Conservation (phyloP, 2,888 invertebrate species). For the Coenonympha arcania region DNA sequence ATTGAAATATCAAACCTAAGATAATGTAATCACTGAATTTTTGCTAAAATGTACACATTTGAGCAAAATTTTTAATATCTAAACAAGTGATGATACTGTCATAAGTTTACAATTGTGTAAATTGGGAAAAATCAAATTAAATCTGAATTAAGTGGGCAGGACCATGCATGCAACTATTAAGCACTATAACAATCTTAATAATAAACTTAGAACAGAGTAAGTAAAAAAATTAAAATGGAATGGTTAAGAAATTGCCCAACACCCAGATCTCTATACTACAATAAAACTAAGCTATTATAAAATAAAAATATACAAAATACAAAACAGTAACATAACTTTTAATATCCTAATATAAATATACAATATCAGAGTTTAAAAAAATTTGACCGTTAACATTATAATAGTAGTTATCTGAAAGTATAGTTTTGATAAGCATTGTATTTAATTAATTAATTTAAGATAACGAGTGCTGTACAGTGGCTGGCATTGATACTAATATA, state of each 20-base stretch:
- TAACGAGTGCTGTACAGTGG: background rate
- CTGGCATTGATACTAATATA: background rate
- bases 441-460: constrained; percentile 1
- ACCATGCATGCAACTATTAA: no score
- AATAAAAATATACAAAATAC: background rate
- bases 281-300: background rate
- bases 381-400: background rate
- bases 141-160: no score
- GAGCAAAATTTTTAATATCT: no score
- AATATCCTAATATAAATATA: background rate
- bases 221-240: background rate
- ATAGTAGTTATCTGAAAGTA: background rate
- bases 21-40: no score
- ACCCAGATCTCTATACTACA: background rate
- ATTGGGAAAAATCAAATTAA: no score
- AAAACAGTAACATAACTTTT: background rate
- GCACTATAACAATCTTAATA: no score
- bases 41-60: no score
- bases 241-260: background rate
- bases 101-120: no score
- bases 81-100: no score
- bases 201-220: background rate
- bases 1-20: no score
- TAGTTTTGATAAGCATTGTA: constrained; percentile 2
- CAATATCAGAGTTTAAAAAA: constrained; percentile 5